Evolutionary conservation across 2,888 invertebrate genomes (phyloP), one percentile per base, ranked within the genome.

Genomic region (Hemaris fuciformis): DNA sequence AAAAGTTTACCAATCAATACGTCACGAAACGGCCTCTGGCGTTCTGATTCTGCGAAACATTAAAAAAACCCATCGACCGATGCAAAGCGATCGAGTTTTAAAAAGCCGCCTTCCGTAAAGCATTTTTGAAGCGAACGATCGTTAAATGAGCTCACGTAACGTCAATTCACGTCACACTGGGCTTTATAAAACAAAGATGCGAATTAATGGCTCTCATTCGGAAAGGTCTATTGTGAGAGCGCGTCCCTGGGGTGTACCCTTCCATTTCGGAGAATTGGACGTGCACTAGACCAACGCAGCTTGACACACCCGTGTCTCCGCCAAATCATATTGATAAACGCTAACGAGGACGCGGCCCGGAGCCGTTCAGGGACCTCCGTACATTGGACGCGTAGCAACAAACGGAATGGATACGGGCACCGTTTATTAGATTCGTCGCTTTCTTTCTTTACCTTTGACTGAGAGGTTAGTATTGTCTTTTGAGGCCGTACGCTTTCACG

Each of bases 131-230:
- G 79, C 78, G 80, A 85, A 85, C 87, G 85, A 84, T 87, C 83
- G 81, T 80, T 78, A 83, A 87, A 87, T 87, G 85, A 85, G 83
- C 79, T 85, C 81, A 78, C 82, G 81, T 83, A 84, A 84, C 83
- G 87, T 88, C 88, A 83, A 87, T 87, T 85, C 83, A 77, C 84
- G 87, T 89, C 89, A 87, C 87, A 87, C 83, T 76, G 81, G 83
- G 84, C 87, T 89, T 87, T 89, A 88, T 88, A 88, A 90, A 90
- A 90, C 90, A 90, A 91, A 90, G 89, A 90, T 88, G 85, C 83
- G 89, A 89, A 89, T 91, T 91, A 91, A 91, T 91, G 89, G 88
- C 79, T 80, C 86, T 87, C 89, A 88, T 90, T 90, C 87, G 80
- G 80, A 81, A 85, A 84, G 88, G 89, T 85, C 90, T 85, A 89